Evolutionary conservation across 1,140 invertebrate species (phyloP), one percentile per base, ranked within the genome.

Genomic region (Protaetia brevitarsis): DNA sequence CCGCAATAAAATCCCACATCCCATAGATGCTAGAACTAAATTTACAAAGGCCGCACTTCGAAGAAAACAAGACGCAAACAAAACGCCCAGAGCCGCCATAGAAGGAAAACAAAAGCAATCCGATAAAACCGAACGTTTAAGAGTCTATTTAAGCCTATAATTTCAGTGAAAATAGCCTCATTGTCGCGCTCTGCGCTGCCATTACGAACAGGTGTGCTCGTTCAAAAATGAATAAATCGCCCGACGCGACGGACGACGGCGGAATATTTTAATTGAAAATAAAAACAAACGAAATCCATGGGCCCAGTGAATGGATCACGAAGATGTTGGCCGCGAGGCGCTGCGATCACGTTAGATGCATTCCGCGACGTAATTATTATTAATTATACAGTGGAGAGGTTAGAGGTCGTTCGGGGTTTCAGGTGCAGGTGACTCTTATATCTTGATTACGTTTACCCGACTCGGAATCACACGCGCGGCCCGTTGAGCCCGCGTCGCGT

Each of bases 361-460:
- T 34, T 34, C 1, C 31, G 31, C 31, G 4, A 34, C 31, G 31
- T 51, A 23, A 23, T 19, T 51, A 51, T 13, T 51, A 51, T 51
- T 51, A 51, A 51, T 51, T 51, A 51, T 51, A 51, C 41, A 51
- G 41, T 51, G 41, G 1, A 51, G 26, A 51, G 41, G 41, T 51
- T 51, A 51, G 41, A 19, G 41, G 41, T 51, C 41, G 41, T 3
- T n/a, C n/a, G 4, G 41, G 6, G 19, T 51, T 51, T 23, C 41
- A 51, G 41, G 41, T 51, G 41, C 41, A 21, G 26, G 41, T n/a
- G 16, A 10, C 41, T 23, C 41, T 51, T 51, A 51, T 51, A 51
- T 13, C 41, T 51, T 51, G 13, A 51, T 51, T 51, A 51, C 26
- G 19, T 19, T 51, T 51, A 51, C 19, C 21, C 16, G 41, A 23